A percentile compares a stretch with the other conserved stretches of the same genome.
Conservation (phyloP, 1,140 invertebrate species). For the Drosophila orosa region DNA sequence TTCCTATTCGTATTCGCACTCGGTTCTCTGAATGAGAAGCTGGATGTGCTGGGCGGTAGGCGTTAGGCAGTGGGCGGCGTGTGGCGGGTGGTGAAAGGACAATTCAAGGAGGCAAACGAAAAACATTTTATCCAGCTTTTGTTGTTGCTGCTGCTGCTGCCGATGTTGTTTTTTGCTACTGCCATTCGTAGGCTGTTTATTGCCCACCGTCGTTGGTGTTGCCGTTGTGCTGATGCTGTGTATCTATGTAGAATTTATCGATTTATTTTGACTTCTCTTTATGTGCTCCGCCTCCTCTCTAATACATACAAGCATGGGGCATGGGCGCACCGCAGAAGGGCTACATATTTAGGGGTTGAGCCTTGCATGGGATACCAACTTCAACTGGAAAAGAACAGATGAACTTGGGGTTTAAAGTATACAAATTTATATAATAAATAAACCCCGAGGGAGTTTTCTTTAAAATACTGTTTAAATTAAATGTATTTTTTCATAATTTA, state of each 20-base stretch:
- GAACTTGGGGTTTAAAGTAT: background rate
- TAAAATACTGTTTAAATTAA: background rate
- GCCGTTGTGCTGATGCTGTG: conserved; percentile 50
- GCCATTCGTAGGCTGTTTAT: conserved; percentile 74
- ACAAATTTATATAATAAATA: background rate
- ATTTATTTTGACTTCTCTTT: conserved; percentile 80
- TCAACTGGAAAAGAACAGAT: background rate
- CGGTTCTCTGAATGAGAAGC: conserved; percentile 65
- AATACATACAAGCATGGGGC: conserved; percentile 45
- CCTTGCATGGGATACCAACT: background rate
- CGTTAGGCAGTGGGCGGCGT: background rate
- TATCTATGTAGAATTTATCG: conserved; percentile 75
- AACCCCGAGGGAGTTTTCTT: too few species aligned
- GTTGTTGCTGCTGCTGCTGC: conserved; percentile 29
- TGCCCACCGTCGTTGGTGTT: conserved; percentile 36
- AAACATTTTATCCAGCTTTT: conserved; percentile 60
- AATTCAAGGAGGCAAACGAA: conserved; percentile 77
- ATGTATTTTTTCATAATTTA: background rate
- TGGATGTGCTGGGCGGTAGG: conserved; percentile 1
- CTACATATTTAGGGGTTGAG: conserved; percentile 1
- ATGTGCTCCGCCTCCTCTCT: conserved; percentile 49
- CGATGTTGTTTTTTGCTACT: conserved; percentile 27
- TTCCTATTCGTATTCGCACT: conserved; percentile 47
- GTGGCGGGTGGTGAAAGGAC: conserved; percentile 58
- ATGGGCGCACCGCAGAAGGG: conserved; percentile 11